phyloP scores from a whole-genome alignment of 2,113 vertebrate species.

The Nibea coibor region DNA sequence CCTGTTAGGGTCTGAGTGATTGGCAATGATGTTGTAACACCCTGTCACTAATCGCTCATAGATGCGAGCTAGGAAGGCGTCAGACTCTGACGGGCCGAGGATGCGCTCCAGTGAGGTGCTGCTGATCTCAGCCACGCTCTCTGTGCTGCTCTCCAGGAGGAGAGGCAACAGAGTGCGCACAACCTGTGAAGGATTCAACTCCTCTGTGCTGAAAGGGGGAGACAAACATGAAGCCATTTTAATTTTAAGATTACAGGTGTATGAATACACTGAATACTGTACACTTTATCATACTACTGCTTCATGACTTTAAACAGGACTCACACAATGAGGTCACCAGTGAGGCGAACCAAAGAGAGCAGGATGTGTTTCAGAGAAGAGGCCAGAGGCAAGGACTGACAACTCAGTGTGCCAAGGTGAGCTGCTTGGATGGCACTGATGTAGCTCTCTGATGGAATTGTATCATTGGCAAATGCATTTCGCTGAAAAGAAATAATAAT shows the following conservation, averaged over 20 bases:
- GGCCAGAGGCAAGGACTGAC: slow-evolving; percentile 92
- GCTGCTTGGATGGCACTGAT: slow-evolving; percentile 97
- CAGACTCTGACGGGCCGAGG: slow-evolving; percentile 93
- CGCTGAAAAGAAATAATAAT: slow-evolving; percentile 82
- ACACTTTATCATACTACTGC: neutral
- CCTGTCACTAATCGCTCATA: slow-evolving; percentile 95
- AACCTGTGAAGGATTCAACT: slow-evolving; percentile 91
- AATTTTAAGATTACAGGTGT: neutral
- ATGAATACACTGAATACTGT: neutral
- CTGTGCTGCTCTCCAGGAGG: slow-evolving; percentile 94
- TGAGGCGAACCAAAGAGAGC: slow-evolving; percentile 95
- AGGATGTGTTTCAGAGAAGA: slow-evolving; percentile 96
- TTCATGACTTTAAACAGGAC: neutral
- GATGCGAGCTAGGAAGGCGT: slow-evolving; percentile 94
- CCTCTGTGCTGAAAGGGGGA: slow-evolving; percentile 92
- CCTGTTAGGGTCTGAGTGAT: slow-evolving; percentile 95
- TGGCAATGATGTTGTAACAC: slow-evolving; percentile 96
- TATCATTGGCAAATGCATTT: slow-evolving; percentile 98
- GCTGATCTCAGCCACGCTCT: slow-evolving; percentile 95
- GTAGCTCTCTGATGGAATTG: slow-evolving; percentile 97
- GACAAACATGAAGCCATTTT: slow-evolving; percentile 48
- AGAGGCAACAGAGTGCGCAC: slow-evolving; percentile 92
- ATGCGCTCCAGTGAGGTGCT: slow-evolving; percentile 95
- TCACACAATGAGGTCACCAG: slow-evolving; percentile 97
- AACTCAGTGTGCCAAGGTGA: slow-evolving; percentile 94